Base-by-base conservation (phyloP, 1,140 invertebrate genomes). In the Zelostemma sp. region DNA sequence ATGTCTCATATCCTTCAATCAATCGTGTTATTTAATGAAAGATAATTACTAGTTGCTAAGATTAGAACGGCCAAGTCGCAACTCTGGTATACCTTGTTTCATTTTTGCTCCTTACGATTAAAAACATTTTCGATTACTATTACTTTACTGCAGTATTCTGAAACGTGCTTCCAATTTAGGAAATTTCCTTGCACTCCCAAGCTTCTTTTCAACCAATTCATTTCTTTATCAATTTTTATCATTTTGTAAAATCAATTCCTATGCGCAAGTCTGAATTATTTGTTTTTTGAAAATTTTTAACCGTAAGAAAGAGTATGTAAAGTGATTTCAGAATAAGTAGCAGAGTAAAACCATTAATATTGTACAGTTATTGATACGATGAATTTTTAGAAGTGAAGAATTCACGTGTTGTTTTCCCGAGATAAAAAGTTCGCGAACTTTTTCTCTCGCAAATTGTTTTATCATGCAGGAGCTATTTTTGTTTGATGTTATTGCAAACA, bases 281-380 rank as follows among this genome's bases (percentile, higher is more conserved):
- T 31, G 28, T 11, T 5, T 31, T 31, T 31, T 6, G 5, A 31
- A 31, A 31, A 31, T 6, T 31, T 31, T 6, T 31, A 31, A 6
- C 11, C 28, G 28, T 31, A 31, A n/a, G n/a, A n/a, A n/a, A n/a
- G n/a, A n/a, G n/a, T n/a, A n/a, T n/a, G n/a, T n/a, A n/a, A 25
- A 25, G 8, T 8, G 21, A 38, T 53, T 53, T 19, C 50, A 53
- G 50, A 53, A 53, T 53, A 53, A 53, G 50, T 17, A 21, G 35
- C 2, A 11, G 11, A 11, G 35, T 38, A 25, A 25, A 25, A 25
- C 21, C 3, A 4, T 25, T 25, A 25, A 25, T 4, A 8, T 25
- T 25, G 21, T 25, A 25, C 21, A 25, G 21, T 25, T 25, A 25
- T 25, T 25, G 3, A 4, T 25, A 25, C 3, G 3, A 25, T 8